Evolutionary conservation across 2,797 vertebrate genomes (phyloP).

Genomic region (Periophthalmus magnuspinnatus): DNA sequence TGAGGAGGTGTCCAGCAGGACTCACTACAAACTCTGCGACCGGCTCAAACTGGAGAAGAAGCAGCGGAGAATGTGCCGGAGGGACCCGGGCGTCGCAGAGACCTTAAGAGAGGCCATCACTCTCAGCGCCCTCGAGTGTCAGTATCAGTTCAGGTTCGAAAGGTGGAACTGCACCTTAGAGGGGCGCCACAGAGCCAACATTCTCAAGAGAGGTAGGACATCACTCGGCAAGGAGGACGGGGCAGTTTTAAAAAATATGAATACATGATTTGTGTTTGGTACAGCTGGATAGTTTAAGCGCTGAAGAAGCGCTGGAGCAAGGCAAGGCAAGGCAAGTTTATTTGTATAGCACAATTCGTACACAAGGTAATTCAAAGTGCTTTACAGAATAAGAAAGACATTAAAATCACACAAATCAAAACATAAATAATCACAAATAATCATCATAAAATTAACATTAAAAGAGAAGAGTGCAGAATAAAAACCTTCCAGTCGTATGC

Average conservation of each 20-base stretch:
- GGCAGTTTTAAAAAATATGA: too few species aligned
- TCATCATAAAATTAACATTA: too few species aligned
- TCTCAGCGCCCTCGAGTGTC: constrained; percentile 95
- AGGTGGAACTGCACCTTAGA: constrained; percentile 98
- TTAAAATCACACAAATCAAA: too few species aligned
- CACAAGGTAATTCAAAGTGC: too few species aligned
- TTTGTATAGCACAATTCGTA: too few species aligned
- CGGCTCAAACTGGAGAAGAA: constrained; percentile 97
- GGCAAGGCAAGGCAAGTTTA: too few species aligned
- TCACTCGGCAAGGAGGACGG: neutral
- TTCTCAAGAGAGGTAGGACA: constrained; percentile 88
- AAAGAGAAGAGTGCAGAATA: too few species aligned
- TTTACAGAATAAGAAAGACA: too few species aligned
- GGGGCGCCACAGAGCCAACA: constrained; percentile 89
- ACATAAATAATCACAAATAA: too few species aligned
- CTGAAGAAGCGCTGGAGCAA: too few species aligned
- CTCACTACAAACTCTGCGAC: constrained; percentile 97
- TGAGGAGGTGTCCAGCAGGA: constrained; percentile 86
- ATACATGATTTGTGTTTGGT: neutral
- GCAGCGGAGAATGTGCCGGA: constrained; percentile 95
- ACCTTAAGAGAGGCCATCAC: constrained; percentile 96
- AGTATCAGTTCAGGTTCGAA: constrained; percentile 98
- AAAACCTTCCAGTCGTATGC: too few species aligned
- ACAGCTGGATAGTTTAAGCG: neutral
- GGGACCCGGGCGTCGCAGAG: constrained; percentile 95